Base-by-base conservation (phyloP, 1,140 invertebrate species). In the Microplitis mediator region DNA sequence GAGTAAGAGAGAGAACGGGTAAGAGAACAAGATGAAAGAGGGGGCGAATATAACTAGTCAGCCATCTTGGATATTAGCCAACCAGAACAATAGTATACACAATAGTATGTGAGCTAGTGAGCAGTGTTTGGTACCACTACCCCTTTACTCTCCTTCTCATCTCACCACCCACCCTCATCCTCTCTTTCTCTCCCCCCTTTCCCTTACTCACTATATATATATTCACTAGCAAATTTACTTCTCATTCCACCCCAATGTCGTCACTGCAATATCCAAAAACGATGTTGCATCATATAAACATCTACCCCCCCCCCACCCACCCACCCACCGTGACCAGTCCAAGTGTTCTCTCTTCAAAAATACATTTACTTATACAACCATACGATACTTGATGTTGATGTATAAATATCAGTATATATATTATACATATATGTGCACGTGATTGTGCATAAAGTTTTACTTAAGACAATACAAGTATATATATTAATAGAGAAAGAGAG, bases 11-110 rank as follows among this genome's bases (percentile, higher is more conserved):
- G 36, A 58, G 56, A 45, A 36, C 5, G 70, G 64, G 39, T 39
- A 39, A 73, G 67, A 70, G 23, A 39, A 32, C 16, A 35, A 45
- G 13, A 52, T 14, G 52, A 73, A 58, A 39, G 66, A 67, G n/a
- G 51, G 62, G 63, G 65, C 72, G 80, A 78, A 78, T 83, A 82
- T 84, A 85, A 85, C 83, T 79, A 80, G 78, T 76, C 81, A 76
- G 85, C 84, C 85, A 86, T 85, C 77, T 85, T 87, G 84, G 81
- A 86, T 86, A 87, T 86, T 86, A 86, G 84, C 83, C 83, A 84
- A 85, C 77, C 84, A 82, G 84, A 85, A 86, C 84, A 86, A 87
- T 87, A 84, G 81, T 84, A 82, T 82, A 85, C 80, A 84, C 81
- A 85, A 87, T 83, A 81, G 81, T 84, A 80, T 77, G 82, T 77